These are phyloP conservation scores for Ylistrum balloti DNA, from an alignment of 1,140 invertebrate species.

Conservation along the genomic window DNA sequence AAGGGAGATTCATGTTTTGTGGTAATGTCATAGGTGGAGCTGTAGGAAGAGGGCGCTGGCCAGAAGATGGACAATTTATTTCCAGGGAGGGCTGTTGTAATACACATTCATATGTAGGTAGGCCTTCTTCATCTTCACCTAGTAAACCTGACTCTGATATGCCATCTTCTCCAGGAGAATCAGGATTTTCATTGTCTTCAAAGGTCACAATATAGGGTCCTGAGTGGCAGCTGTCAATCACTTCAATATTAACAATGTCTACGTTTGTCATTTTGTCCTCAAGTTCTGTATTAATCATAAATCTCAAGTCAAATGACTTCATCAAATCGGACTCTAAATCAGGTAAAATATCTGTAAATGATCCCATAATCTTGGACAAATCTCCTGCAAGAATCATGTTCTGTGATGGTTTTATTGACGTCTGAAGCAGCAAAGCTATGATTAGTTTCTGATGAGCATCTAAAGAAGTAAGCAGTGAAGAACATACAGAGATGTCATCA, in stretches of 20 bases:
- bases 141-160: background rate
- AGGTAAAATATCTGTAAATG: background rate
- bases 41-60: background rate
- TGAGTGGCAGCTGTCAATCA: background rate
- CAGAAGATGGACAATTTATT: background rate
- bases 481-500: background rate
- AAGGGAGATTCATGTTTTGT: background rate
- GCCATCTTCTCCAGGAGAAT: background rate
- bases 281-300: background rate
- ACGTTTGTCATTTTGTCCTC: background rate
- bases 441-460: background rate
- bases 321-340: background rate
- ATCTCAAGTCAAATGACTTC: background rate
- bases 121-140: background rate
- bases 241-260: slow-evolving; percentile 7
- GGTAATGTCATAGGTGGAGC: background rate
- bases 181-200: background rate
- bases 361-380: background rate
- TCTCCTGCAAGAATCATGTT: slow-evolving; percentile 4
- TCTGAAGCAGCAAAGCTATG: background rate
- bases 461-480: background rate
- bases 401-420: background rate
- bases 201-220: background rate
- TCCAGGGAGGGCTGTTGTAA: background rate
- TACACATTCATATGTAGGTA: background rate